A percentile compares a stretch with the other conserved stretches of the same genome.
Evolutionary conservation across 1,140 invertebrate genomes (phyloP).

Genomic region (Caenorhabditis remanei): DNA sequence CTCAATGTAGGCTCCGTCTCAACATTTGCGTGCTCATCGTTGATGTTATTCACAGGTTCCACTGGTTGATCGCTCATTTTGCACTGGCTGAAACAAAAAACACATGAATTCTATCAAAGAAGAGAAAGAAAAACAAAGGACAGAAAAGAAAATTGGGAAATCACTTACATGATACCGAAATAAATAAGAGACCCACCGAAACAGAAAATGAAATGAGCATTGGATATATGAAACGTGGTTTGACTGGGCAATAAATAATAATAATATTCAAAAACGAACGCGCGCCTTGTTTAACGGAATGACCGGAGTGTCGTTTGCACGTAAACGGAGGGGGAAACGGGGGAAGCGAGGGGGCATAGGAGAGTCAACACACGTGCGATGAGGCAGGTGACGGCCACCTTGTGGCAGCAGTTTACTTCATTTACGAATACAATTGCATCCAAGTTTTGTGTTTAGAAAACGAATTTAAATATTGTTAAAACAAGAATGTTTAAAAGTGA

Average conservation of each 20-base stretch:
- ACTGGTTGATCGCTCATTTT: conserved; percentile 22
- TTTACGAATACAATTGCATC: background rate
- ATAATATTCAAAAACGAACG: background rate
- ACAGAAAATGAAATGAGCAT: conserved; percentile 38
- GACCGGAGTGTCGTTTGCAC: conserved; percentile 29
- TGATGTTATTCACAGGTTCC: background rate
- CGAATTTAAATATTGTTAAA: too few relatives aligned
- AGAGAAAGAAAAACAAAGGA: background rate
- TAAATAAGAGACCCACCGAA: conserved; percentile 26
- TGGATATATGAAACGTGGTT: background rate
- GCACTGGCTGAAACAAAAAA: background rate
- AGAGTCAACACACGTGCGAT: conserved; percentile 8
- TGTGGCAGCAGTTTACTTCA: background rate
- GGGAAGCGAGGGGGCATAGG: background rate
- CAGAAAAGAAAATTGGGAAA: background rate
- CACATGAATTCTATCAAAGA: background rate
- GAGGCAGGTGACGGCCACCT: conserved; percentile 35
- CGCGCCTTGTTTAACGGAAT: background rate
- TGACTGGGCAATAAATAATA: too few relatives aligned
- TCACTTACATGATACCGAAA: conserved; percentile 32
- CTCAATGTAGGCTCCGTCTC: background rate
- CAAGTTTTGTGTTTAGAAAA: background rate
- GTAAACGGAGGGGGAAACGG: background rate
- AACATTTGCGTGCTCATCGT: background rate
- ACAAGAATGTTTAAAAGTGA: too few relatives aligned